phyloP scores from a whole-genome alignment of 1,140 invertebrate genomes.

The Caenorhabditis brenneri region DNA sequence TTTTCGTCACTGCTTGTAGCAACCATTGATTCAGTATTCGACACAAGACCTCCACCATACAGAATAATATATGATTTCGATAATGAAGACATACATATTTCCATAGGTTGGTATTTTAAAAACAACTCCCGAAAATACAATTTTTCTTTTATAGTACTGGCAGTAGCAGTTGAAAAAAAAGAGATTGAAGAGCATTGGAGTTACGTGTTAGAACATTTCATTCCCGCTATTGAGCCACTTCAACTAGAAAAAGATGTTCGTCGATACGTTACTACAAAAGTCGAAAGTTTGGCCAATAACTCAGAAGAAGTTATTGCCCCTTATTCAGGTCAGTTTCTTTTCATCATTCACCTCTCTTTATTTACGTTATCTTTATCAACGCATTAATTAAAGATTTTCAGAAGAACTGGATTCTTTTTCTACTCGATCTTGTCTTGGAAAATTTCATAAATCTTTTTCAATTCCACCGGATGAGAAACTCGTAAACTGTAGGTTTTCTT shows the following conservation, averaged over 20 bases:
- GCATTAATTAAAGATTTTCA: too few relatives aligned
- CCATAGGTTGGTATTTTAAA: conserved; percentile 58
- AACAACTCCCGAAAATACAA: neutral
- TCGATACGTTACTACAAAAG: conserved; percentile 93
- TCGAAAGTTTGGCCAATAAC: conserved; percentile 85
- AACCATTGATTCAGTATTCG: conserved; percentile 92
- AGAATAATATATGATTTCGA: conserved; percentile 85
- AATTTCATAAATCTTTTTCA: conserved; percentile 87
- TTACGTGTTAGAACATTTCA: conserved; percentile 87
- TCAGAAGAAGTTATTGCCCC: conserved; percentile 59
- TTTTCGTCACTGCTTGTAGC: conserved; percentile 89
- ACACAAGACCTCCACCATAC: conserved; percentile 87
- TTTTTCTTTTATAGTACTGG: conserved; percentile 73
- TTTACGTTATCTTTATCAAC: too few relatives aligned
- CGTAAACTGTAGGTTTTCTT: conserved; percentile 86
- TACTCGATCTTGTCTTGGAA: conserved; percentile 79
- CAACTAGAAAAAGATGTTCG: conserved; percentile 91
- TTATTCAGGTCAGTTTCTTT: conserved; percentile 61
- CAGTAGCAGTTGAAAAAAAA: conserved; percentile 82
- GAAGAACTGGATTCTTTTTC: conserved; percentile 74
- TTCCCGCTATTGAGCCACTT: conserved; percentile 81
- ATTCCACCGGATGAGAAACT: conserved; percentile 91
- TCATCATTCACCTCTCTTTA: neutral
- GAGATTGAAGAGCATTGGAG: conserved; percentile 91
- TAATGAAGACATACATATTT: conserved; percentile 67